A percentile compares a stretch with the other conserved stretches of the same genome.
Conservation (phyloP, 1,140 invertebrate species). For the Chironomus tepperi region DNA sequence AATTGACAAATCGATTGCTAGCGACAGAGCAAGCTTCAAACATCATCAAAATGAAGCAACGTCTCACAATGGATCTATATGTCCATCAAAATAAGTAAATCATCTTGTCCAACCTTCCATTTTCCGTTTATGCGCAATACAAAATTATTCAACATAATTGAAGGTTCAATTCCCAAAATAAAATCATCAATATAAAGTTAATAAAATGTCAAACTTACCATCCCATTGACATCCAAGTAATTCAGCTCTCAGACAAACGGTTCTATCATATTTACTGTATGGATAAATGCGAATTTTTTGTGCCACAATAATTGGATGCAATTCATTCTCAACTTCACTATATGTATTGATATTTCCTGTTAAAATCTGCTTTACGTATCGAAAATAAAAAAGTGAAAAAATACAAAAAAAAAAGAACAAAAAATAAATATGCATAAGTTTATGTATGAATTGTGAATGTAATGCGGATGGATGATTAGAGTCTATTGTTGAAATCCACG, state of each 20-base stretch:
- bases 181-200: too few relatives aligned
- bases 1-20: too few relatives aligned
- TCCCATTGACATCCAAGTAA: constrained; percentile 79
- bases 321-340: constrained; percentile 61
- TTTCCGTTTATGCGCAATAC: neutral
- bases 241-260: constrained; percentile 87
- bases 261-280: constrained; percentile 76
- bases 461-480: too few relatives aligned
- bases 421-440: too few relatives aligned
- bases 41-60: too few relatives aligned
- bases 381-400: too few relatives aligned
- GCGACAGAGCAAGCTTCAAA: too few relatives aligned
- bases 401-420: too few relatives aligned
- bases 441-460: too few relatives aligned
- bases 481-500: too few relatives aligned
- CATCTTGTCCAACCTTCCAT: neutral
- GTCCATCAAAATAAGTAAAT: constrained; percentile 20
- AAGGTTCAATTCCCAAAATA: neutral
- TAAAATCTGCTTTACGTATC: constrained; percentile 51
- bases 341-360: constrained; percentile 82
- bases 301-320: constrained; percentile 77
- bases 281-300: constrained; percentile 81
- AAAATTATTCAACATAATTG: neutral
- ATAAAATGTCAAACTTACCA: constrained; percentile 57
- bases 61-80: too few relatives aligned